Conservation (phyloP, 2,888 invertebrate species). For the Odontocolon sp. region DNA sequence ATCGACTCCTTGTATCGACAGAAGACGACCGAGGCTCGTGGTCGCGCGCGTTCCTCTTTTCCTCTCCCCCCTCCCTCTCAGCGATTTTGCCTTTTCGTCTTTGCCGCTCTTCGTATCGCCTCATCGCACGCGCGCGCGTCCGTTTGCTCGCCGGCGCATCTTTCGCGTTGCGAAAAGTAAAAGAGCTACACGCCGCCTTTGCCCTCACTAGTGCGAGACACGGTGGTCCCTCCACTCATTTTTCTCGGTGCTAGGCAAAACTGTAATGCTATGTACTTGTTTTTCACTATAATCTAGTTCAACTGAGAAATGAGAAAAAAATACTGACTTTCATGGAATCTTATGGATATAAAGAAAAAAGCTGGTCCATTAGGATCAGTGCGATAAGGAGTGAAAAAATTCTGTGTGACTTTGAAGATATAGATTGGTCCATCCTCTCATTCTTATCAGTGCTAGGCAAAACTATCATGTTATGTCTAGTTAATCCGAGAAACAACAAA, state of each 20-base stretch:
- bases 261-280: not conserved
- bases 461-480: not conserved
- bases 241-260: not conserved
- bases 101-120: constrained; percentile 76
- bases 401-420: too few species aligned
- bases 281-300: constrained; percentile 7
- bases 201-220: constrained; percentile 21
- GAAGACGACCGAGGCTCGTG: constrained; percentile 63
- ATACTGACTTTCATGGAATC: not conserved
- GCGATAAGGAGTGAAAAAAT: too few species aligned
- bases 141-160: constrained; percentile 38
- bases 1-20: constrained; percentile 80
- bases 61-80: constrained; percentile 45
- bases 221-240: constrained; percentile 55
- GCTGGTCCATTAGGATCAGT: not conserved
- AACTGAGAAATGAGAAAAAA: not conserved
- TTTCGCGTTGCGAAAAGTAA: constrained; percentile 60
- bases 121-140: constrained; percentile 73
- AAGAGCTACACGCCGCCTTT: constrained; percentile 53
- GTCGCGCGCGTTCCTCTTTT: constrained; percentile 60
- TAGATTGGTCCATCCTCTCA: constrained; percentile 51
- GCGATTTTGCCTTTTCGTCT: constrained; percentile 76
- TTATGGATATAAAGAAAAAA: not conserved
- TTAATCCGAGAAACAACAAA: not conserved
- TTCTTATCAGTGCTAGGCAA: not conserved